Base-by-base conservation (phyloP, 2,113 vertebrate species). In the Tricholaema leucomelas region DNA sequence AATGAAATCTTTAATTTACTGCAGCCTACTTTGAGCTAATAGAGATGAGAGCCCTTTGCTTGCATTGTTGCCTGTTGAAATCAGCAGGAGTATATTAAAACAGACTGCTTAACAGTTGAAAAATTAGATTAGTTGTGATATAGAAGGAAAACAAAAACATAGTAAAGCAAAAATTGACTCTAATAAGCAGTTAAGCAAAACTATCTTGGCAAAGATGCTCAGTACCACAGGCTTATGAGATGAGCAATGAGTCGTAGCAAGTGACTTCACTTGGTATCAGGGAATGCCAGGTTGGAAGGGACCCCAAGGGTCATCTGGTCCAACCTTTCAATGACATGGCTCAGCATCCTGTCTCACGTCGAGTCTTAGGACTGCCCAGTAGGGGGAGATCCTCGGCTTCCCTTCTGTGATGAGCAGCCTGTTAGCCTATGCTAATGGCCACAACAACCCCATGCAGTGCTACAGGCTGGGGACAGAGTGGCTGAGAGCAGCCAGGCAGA, bases 11-110 rank as follows among this genome's bases (percentile, higher is more conserved):
- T 96, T 94, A 91, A 96, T 94, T 96, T 95, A 92, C 80, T 96
- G 87, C 66, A 96, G 84, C 66, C 74, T 94, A 78, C 93, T 92
- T 81, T 93, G 93, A 95, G 91, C 90, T 97, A 96, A 97, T 97
- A 95, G 96, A 97, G 56, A 95, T 95, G 92, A 92, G 86, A 78
- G 7, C 10, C 81, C 96, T 96, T 96, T 90, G 76, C 64, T 95
- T 95, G 71, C 96, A 86, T 96, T 96, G 85, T 97, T 97, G 96
- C 74, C 87, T 95, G 36, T 92, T 96, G 94, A 95, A 94, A 96
- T 97, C 96, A 95, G 88, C 91, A 81, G 78, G 96, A 92, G 63
- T 85, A 16, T 93, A 91, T 87, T 91, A 88, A 94, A 95, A 78
- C 30, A 95, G 95, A 94, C 92, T 84, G 94, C 93, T 95, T 96